Evolutionary conservation across 2,888 invertebrate species (phyloP).

Genomic region (Allophyes oxyacanthae): DNA sequence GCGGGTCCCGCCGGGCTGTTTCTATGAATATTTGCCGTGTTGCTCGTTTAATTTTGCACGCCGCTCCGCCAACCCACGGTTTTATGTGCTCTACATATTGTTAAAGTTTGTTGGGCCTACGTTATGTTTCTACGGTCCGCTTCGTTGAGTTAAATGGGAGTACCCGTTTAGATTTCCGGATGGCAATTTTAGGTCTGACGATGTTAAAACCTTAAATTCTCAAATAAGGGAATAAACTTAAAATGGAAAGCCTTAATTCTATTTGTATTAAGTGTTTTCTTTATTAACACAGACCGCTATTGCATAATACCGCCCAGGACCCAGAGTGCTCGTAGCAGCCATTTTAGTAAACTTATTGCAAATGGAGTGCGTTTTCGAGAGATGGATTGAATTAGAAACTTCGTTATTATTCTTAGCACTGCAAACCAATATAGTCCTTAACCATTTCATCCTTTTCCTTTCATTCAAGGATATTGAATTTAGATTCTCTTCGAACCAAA

Average conservation of each 20-base stretch:
- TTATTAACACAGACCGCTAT: too few species aligned
- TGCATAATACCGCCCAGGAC: too few species aligned
- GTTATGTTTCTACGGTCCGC: constrained; percentile 32
- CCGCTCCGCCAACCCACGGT: constrained; percentile 43
- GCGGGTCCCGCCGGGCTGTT: constrained; percentile 38
- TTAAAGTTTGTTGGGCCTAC: constrained; percentile 49
- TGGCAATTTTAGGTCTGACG: constrained; percentile 1
- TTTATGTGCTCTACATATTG: constrained; percentile 58
- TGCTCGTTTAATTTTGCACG: constrained; percentile 63
- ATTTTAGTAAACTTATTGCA: too few species aligned
- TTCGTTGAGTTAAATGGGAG: constrained; percentile 28
- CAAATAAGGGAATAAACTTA: too few species aligned
- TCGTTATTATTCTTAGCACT: neutral
- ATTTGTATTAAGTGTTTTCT: too few species aligned
- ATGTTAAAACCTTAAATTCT: too few species aligned
- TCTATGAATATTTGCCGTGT: constrained; percentile 57
- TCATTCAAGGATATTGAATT: neutral
- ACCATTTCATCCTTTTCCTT: neutral
- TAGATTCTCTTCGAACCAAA: neutral
- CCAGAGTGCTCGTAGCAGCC: too few species aligned
- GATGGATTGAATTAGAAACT: too few species aligned
- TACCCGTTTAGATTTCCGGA: constrained; percentile 26
- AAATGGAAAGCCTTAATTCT: too few species aligned
- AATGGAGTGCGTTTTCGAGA: too few species aligned
- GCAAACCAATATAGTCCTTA: neutral